These are phyloP conservation scores for Anastrepha obliqua DNA, from an alignment of 1,140 invertebrate genomes.

Conservation along the genomic window DNA sequence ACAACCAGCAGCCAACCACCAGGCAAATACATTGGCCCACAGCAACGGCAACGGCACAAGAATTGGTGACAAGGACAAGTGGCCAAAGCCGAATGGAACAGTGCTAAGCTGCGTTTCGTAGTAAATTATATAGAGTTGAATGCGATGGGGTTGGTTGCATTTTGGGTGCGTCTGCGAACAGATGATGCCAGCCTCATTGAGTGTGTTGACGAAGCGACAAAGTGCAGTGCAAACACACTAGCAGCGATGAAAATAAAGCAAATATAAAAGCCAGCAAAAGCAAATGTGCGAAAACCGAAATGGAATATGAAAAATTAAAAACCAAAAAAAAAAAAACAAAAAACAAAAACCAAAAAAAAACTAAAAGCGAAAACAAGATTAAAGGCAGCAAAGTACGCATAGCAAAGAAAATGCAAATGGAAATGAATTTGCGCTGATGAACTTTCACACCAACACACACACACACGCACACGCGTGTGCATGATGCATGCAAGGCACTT, in stretches of 20 bases:
- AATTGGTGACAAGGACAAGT: constrained; percentile 47
- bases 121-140: neutral
- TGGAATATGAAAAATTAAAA: neutral
- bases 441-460: neutral
- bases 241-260: constrained; percentile 11
- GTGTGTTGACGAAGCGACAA: constrained; percentile 39
- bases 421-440: constrained; percentile 38
- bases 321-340: neutral
- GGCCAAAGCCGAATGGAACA: constrained; percentile 13
- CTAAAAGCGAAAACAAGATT: neutral
- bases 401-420: constrained; percentile 30
- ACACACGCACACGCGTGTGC: neutral
- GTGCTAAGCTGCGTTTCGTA: neutral
- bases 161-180: neutral
- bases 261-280: neutral
- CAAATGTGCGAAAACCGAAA: constrained; percentile 25
- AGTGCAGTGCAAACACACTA: constrained; percentile 46
- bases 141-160: neutral
- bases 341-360: neutral
- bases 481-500: neutral
- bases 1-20: neutral
- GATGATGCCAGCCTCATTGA: neutral
- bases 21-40: neutral
- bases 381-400: neutral
- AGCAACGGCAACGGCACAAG: neutral